Percentiles rank a stretch among this genome's conserved stretches.
These are phyloP conservation scores for Haemorhous mexicanus DNA, from an alignment of 2,113 vertebrate species.

Conservation along the genomic window DNA sequence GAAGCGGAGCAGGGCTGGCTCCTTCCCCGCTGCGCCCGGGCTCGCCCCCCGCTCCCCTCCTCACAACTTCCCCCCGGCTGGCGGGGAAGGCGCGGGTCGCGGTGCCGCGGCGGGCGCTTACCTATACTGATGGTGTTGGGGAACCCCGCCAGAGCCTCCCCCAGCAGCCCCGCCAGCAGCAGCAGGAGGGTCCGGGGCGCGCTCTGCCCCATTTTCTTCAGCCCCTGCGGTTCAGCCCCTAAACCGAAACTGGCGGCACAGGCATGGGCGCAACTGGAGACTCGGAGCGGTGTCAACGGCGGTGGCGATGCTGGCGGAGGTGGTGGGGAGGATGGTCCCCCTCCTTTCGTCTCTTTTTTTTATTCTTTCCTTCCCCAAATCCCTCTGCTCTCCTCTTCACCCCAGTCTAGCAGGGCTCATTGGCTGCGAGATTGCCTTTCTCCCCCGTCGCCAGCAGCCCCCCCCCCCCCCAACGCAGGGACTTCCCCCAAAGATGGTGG, in stretches of 20 bases:
- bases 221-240: slow-evolving; percentile 81
- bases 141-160: slow-evolving; percentile 85
- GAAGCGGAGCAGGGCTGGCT: background rate
- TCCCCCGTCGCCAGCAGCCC: slow-evolving; percentile 15
- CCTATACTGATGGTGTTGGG: slow-evolving; percentile 98
- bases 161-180: slow-evolving; percentile 85
- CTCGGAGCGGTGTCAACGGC: slow-evolving; percentile 46
- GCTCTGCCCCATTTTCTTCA: slow-evolving; percentile 89
- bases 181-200: slow-evolving; percentile 76
- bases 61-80: background rate
- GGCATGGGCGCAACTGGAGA: slow-evolving; percentile 81
- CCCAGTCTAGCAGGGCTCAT: slow-evolving; percentile 68
- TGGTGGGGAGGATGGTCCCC: background rate
- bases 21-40: background rate
- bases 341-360: background rate
- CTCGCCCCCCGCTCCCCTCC: background rate
- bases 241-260: slow-evolving; percentile 75
- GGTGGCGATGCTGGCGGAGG: slow-evolving; percentile 35
- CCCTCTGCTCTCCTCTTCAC: slow-evolving; percentile 58
- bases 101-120: slow-evolving; percentile 70
- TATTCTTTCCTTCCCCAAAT: background rate
- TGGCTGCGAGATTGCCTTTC: slow-evolving; percentile 60
- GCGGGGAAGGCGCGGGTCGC: background rate
- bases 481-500: slow-evolving; percentile 84
- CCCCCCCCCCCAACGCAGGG: slow-evolving; percentile 33